These are phyloP conservation scores for Serilophus lunatus DNA, from an alignment of 2,113 vertebrate genomes.

Conservation along the genomic window DNA sequence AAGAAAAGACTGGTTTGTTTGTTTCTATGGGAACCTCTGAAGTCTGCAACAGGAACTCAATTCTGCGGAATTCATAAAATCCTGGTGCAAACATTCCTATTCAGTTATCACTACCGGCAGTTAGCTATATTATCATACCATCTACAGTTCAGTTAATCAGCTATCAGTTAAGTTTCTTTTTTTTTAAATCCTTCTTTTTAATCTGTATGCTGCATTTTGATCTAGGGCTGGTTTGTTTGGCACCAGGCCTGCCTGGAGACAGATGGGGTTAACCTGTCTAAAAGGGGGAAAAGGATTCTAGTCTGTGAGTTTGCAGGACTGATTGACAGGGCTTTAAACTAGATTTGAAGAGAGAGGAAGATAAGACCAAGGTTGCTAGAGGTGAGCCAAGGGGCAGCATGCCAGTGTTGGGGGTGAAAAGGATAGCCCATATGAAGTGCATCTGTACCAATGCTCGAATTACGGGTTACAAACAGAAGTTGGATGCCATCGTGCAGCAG, in stretches of 20 bases:
- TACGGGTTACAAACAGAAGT: background rate
- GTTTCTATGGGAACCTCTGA: slow-evolving; percentile 23
- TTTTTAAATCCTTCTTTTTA: background rate
- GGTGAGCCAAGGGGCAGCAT: background rate
- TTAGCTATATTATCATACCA: background rate
- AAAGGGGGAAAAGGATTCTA: background rate
- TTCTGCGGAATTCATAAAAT: background rate
- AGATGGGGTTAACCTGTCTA: background rate
- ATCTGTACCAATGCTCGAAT: background rate
- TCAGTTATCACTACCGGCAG: background rate
- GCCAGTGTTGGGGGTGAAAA: background rate
- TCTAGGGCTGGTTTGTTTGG: background rate
- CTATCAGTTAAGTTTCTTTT: background rate
- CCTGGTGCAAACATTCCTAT: background rate
- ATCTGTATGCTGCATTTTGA: background rate
- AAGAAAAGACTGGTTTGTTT: background rate
- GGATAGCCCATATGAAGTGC: background rate
- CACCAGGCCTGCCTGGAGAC: background rate
- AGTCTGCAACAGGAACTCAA: background rate
- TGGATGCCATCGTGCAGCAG: background rate
- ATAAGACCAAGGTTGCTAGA: background rate
- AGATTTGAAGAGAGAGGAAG: background rate
- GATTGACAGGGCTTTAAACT: background rate
- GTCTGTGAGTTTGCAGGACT: background rate
- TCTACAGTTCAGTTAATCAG: background rate